Conservation (phyloP, 2,888 invertebrate genomes). For the Maniola hyperantus region DNA sequence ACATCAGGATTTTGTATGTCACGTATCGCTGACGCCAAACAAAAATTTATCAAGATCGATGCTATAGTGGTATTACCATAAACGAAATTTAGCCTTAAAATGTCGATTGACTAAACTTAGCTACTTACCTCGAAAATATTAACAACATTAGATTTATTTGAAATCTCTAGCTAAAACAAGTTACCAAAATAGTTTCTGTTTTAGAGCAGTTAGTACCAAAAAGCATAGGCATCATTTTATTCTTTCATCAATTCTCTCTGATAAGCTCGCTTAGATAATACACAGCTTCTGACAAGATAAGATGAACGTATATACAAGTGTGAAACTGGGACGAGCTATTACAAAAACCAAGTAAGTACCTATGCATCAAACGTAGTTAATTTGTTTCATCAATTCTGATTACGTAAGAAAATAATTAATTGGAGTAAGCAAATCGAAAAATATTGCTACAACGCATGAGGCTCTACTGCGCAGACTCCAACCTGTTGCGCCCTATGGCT, state of each 20-base stretch:
- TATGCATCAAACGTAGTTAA: background rate
- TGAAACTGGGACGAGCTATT: background rate
- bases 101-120: background rate
- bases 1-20: constrained; percentile 3
- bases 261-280: too few relatives aligned
- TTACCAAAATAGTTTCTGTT: background rate
- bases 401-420: background rate
- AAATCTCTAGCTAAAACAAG: background rate
- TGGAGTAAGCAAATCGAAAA: background rate
- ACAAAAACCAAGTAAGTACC: too few relatives aligned
- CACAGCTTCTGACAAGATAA: too few relatives aligned
- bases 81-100: background rate
- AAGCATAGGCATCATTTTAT: background rate
- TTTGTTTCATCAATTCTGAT: constrained; percentile 12
- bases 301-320: too few relatives aligned
- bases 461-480: constrained; percentile 30
- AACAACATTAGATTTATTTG: background rate
- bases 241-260: too few relatives aligned
- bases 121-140: background rate
- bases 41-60: constrained; percentile 9
- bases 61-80: constrained; percentile 3
- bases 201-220: background rate
- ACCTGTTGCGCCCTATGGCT: constrained; percentile 32
- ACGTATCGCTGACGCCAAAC: background rate
- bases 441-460: constrained; percentile 2